Evolutionary conservation across 1,140 invertebrate species (phyloP), one percentile per base, ranked within the genome.

Genomic region (Sarcophaga peregrina): DNA sequence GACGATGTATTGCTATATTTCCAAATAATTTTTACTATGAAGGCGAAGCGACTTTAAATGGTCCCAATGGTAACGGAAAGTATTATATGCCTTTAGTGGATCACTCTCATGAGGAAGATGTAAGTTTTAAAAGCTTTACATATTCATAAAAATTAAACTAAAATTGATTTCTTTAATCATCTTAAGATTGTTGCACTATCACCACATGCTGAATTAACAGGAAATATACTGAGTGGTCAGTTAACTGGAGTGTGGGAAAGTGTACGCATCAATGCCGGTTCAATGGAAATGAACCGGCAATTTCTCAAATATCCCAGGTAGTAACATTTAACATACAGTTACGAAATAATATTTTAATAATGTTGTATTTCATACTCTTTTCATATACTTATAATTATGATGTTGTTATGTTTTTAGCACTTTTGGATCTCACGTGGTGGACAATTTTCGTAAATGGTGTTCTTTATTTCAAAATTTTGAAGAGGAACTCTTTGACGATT

Each of bases 11-110:
- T 13, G 96, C 97, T 93, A 93, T 97, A 17, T 95, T 97, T 84
- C 96, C 97, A 90, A 96, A 97, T 87, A 95, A 95, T 68, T 96
- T 95, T 15, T 95, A 95, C 90, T 98, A 97, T 86, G 96, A 97
- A 90, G 96, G 97, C 10, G 96, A 97, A 88, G 95, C 97, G 85
- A 93, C 92, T 86, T 9, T 92, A 85, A 83, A 91, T 89, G 87
- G 89, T n/a, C 89, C 90, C 0, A 88, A 93, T 86, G 96, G 96
- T 0, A 96, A 96, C 90, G 96, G 97, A 17, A 93, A 92, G 7
- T 92, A 97, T 94, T 97, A 87, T 93, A 93, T 84, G 95, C 94
- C 88, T 94, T 95, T 82, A 13, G 83, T 85, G 6, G 84, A 17
- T 20, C 9, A 6, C 10, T 11, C 20, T 25, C 54, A 47, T 37